Evolutionary conservation across 2,797 vertebrate genomes (phyloP), one percentile per base, ranked within the genome.

Genomic region (Gila robusta): DNA sequence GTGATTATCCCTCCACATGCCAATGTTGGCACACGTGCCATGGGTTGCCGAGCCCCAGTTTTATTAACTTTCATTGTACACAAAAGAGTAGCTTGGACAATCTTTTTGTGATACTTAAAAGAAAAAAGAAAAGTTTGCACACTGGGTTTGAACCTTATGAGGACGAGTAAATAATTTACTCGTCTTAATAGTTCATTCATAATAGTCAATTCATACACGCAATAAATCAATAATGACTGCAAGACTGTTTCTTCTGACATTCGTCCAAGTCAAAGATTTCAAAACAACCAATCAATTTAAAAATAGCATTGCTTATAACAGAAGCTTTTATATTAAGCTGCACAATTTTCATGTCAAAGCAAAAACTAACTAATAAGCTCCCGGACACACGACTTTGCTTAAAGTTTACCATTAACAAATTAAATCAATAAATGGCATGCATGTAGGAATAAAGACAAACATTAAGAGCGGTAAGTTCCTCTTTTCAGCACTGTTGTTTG

Each of bases 291-390:
- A 69, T 8, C 21, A n/a, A 66, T 47, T 35, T 28, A 49, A 64
- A 74, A 82, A 86, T 56, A 82, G 37, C 1, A 59, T 37, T 17
- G 28, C 52, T 79, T 37, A 52, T 52, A 41, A 47, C 47, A 19
- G 21, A 82, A 76, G 23, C 54, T 59, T 56, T 47, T 14, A 54
- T 56, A 71, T 59, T 79, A 7, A 84, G 23, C 59, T n/a, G n/a
- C n/a, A n/a, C n/a, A n/a, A n/a, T n/a, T n/a, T n/a, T n/a, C n/a
- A n/a, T n/a, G n/a, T n/a, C n/a, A n/a, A n/a, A n/a, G n/a, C n/a
- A n/a, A n/a, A n/a, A n/a, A n/a, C n/a, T n/a, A n/a, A n/a, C n/a
- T n/a, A n/a, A n/a, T n/a, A n/a, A n/a, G n/a, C n/a, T n/a, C n/a
- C n/a, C n/a, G n/a, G n/a, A n/a, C n/a, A n/a, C n/a, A n/a, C n/a